Base-by-base conservation (phyloP, 2,888 invertebrate species). In the Acheta domesticus region DNA sequence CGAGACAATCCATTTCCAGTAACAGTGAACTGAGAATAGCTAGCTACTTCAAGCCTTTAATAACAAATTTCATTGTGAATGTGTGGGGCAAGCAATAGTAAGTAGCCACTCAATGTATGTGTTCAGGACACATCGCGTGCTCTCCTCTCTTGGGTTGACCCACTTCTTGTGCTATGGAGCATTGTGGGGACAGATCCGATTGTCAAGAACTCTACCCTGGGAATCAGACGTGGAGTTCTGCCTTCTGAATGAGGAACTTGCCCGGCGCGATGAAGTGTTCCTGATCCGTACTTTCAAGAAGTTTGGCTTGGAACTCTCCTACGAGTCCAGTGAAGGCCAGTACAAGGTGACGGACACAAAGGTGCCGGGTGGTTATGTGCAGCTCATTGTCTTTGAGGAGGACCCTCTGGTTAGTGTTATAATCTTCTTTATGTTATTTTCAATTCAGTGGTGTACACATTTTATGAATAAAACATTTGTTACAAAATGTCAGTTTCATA, bases 111-210 rank as follows among this genome's bases (percentile, higher is more conserved):
- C 5, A 36, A 36, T 36, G 36, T 36, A 8, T 36, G 36, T 36
- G 36, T 36, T 36, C 81, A 88, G 88, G 81, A 86, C 86, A 48
- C 87, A 88, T 82, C 82, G 84, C 78, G 86, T 88, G 36, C 85
- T 90, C 36, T 84, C 86, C 19, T 86, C 86, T 74, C 84, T 89
- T 74, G 86, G 87, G 2, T 84, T 90, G 74, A 87, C 88, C n/a
- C 89, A 90, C 84, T 89, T 89, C 83, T 85, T 90, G 20, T 91
- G 90, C 83, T 89, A 89, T 82, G 89, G 89, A 49, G 87, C 89
- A 14, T 86, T 91, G 4, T 91, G 90, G 90, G 90, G 90, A 78
- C 89, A 89, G 82, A 86, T 90, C 74, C 86, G 89, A 81, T 85
- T 87, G 74, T 88, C 88, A 11, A 86, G 87, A 21, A 87, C 89